Percentiles rank a stretch among this genome's conserved stretches.
Evolutionary conservation across 2,113 vertebrate species (phyloP).

Genomic region (Prinia subflava): DNA sequence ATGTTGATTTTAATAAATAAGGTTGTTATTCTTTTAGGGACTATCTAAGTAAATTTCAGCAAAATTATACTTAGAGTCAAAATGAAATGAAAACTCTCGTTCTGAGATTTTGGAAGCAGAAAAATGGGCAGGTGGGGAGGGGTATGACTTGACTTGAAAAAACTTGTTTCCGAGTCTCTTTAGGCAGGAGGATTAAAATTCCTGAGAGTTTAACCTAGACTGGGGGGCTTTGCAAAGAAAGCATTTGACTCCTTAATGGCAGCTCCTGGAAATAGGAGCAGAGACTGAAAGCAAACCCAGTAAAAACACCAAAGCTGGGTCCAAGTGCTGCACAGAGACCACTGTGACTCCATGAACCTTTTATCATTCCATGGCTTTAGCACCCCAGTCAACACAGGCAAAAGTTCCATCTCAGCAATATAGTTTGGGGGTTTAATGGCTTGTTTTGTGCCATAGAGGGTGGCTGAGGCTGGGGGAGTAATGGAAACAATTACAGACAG

Average conservation of each 20-base stretch:
- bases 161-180: neutral
- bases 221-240: neutral
- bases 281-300: neutral
- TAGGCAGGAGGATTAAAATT: constrained; percentile 56
- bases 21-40: neutral
- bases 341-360: neutral
- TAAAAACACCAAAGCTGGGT: neutral
- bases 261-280: neutral
- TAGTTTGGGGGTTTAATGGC: neutral
- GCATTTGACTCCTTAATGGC: neutral
- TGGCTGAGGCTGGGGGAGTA: neutral
- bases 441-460: neutral
- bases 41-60: neutral
- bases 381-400: neutral
- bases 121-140: neutral
- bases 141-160: constrained; percentile 16
- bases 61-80: neutral
- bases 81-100: neutral
- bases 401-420: neutral
- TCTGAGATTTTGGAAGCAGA: neutral
- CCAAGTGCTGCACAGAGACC: neutral
- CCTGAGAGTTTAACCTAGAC: constrained; percentile 28
- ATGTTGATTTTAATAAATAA: neutral
- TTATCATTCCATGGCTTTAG: neutral
- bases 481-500: neutral